A percentile compares a stretch with the other conserved stretches of the same genome.
phyloP scores from a whole-genome alignment of 2,113 vertebrate species.

The Eretmochelys imbricata region DNA sequence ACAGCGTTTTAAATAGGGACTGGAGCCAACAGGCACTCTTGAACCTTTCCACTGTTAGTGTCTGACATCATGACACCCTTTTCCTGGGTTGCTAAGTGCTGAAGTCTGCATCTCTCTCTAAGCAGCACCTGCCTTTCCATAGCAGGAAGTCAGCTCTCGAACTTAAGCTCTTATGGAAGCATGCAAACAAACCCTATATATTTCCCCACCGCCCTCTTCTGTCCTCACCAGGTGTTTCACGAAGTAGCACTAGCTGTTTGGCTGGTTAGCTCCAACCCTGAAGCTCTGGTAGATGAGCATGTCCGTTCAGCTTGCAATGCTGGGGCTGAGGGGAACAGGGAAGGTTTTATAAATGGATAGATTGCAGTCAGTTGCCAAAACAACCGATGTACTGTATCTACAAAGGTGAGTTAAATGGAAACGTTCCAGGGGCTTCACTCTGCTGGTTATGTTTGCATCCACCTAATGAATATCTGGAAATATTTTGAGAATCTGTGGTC shows the following conservation, averaged over 20 bases:
- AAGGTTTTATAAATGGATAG: neutral
- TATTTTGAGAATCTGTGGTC: neutral
- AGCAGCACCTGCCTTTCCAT: neutral
- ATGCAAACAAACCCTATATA: neutral
- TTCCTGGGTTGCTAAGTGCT: neutral
- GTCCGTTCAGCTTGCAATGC: rapidly evolving
- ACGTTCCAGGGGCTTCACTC: neutral
- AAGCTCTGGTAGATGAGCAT: rapidly evolving
- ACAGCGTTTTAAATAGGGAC: neutral
- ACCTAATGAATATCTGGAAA: neutral
- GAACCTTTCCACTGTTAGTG: neutral
- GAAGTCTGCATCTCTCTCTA: neutral
- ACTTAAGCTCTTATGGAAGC: neutral
- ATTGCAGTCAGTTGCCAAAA: conserved; percentile 26
- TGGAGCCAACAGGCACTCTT: neutral
- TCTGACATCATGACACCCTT: neutral
- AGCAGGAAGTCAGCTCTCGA: neutral
- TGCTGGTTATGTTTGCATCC: neutral
- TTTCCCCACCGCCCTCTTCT: neutral
- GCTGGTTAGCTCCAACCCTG: neutral
- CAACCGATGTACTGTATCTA: conserved; percentile 47
- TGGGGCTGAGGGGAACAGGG: neutral
- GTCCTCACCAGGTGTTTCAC: neutral
- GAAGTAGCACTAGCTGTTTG: neutral
- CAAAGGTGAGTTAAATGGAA: conserved; percentile 63